These are phyloP conservation scores for Lepisosteus oculatus DNA, from an alignment of 2,113 vertebrate species.

Conservation along the genomic window DNA sequence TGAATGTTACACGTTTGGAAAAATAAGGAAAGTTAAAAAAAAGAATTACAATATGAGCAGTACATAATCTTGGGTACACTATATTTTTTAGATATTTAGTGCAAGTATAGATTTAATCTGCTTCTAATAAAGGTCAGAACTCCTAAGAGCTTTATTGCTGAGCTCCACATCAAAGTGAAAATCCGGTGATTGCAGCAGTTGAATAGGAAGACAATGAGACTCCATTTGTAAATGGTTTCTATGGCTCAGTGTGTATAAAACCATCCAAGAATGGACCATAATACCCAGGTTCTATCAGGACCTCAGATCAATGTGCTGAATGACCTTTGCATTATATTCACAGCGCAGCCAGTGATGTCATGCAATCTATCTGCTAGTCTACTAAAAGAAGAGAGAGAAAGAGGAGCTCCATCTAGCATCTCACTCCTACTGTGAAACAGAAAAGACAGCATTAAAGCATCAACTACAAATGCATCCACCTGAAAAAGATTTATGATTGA, in stretches of 20 bases:
- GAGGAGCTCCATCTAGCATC: constrained; percentile 59
- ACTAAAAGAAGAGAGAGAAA: constrained; percentile 58
- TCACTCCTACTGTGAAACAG: constrained; percentile 59
- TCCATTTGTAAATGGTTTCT: constrained; percentile 66
- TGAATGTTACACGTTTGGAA: too few species aligned
- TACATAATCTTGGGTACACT: constrained; percentile 4
- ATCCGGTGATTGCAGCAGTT: constrained; percentile 70
- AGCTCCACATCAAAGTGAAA: constrained; percentile 72
- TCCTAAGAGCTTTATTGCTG: constrained; percentile 72
- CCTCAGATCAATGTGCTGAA: constrained; percentile 68
- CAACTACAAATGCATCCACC: constrained; percentile 63
- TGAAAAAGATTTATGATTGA: constrained; percentile 52
- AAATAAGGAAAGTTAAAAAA: background rate
- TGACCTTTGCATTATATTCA: constrained; percentile 70
- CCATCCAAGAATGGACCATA: constrained; percentile 59
- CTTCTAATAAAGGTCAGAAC: constrained; percentile 64
- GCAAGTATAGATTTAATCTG: constrained; percentile 19
- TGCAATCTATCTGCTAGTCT: constrained; percentile 61
- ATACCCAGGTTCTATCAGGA: constrained; percentile 62
- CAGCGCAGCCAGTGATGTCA: constrained; percentile 67
- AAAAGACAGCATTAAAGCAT: constrained; percentile 65
- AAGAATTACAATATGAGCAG: background rate
- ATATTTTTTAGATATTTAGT: background rate
- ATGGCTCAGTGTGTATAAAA: constrained; percentile 63
- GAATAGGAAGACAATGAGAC: constrained; percentile 68